phyloP scores from a whole-genome alignment of 2,113 vertebrate species.

The Hemiscyllium ocellatum region DNA sequence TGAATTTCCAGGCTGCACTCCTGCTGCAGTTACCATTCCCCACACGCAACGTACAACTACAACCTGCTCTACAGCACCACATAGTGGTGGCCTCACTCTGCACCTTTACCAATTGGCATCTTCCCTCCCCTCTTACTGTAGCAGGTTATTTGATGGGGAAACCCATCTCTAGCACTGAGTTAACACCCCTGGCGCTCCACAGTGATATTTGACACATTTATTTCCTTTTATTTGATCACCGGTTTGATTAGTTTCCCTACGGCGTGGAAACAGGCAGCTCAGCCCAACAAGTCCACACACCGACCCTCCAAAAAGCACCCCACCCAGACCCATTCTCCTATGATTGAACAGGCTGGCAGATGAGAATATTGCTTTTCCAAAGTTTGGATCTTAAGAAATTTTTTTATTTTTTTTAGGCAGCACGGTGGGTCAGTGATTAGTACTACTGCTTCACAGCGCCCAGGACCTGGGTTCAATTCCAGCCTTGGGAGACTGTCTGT shows the following conservation, averaged over 20 bases:
- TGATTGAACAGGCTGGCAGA: not conserved
- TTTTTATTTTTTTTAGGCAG: not conserved
- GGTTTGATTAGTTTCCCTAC: too few species aligned
- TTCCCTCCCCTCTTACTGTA: not conserved
- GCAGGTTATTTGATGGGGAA: constrained; percentile 43
- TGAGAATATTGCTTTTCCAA: not conserved
- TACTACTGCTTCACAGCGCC: too few species aligned
- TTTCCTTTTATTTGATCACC: not conserved
- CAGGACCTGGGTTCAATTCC: too few species aligned
- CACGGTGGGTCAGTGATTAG: too few species aligned
- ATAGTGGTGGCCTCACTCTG: not conserved
- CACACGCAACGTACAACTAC: not conserved
- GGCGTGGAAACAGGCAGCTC: too few species aligned
- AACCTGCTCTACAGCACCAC: not conserved
- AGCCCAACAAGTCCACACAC: too few species aligned
- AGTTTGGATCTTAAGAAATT: not conserved
- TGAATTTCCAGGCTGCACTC: constrained; percentile 8
- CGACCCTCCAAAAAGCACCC: too few species aligned
- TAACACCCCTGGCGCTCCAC: too few species aligned
- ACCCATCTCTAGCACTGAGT: not conserved
- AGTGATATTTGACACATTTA: too few species aligned
- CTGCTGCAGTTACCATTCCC: not conserved
- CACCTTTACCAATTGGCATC: not conserved
- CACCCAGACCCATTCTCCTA: too few species aligned
- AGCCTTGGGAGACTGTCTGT: too few species aligned